phyloP scores from a whole-genome alignment of 1,140 invertebrate species.

The Zaprionus nigranus region DNA sequence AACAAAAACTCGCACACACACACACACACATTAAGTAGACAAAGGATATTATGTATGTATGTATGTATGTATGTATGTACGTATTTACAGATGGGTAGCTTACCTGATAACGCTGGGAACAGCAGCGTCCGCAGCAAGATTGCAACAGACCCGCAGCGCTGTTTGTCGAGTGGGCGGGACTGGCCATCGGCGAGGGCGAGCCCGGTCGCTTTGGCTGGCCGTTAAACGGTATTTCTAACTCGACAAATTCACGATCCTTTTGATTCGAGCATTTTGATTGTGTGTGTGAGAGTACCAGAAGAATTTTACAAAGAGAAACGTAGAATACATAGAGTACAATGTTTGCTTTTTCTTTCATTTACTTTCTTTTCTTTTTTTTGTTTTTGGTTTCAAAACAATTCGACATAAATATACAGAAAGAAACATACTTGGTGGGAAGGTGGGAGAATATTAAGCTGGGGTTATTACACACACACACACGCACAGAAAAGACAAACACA shows the following conservation, averaged over 20 bases:
- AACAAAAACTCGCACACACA: background rate
- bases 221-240: slow-evolving; percentile 97
- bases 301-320: slow-evolving; percentile 81
- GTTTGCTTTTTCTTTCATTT: slow-evolving; percentile 43
- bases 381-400: slow-evolving; percentile 36
- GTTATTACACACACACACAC: slow-evolving; percentile 43
- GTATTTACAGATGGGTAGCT: slow-evolving; percentile 49
- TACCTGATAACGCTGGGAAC: slow-evolving; percentile 95
- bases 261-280: slow-evolving; percentile 59
- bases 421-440: slow-evolving; percentile 9
- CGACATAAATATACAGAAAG: slow-evolving; percentile 67
- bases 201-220: slow-evolving; percentile 95
- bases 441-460: slow-evolving; percentile 33
- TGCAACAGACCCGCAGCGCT: slow-evolving; percentile 90
- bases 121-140: slow-evolving; percentile 93
- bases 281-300: slow-evolving; percentile 74
- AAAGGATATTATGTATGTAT: slow-evolving; percentile 30
- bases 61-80: slow-evolving; percentile 2
- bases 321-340: slow-evolving; percentile 81
- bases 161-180: slow-evolving; percentile 93
- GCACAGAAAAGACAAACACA: slow-evolving; percentile 55
- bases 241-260: slow-evolving; percentile 98
- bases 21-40: slow-evolving; percentile 33
- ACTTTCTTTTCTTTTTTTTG: slow-evolving; percentile 15
- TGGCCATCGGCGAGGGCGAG: slow-evolving; percentile 93